Percentiles rank a stretch among this genome's conserved stretches.
Evolutionary conservation across 2,113 vertebrate species (phyloP).

Genomic region (Nibea coibor): DNA sequence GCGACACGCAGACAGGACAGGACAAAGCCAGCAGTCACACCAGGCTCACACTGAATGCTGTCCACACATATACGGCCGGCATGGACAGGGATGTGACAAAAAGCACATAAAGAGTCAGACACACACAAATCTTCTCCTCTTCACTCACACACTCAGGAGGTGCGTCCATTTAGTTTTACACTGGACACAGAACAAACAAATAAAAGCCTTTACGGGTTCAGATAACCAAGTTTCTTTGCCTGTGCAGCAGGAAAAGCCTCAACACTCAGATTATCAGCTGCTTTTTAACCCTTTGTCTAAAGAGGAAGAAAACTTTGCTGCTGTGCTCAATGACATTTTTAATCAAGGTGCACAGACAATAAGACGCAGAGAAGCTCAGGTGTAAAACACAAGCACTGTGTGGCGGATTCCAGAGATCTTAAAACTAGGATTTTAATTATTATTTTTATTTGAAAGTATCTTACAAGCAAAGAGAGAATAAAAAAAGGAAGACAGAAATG

Average conservation of each 20-base stretch:
- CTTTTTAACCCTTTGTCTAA: neutral
- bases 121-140: neutral
- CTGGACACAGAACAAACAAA: neutral
- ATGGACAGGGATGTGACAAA: neutral
- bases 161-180: neutral
- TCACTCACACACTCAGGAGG: neutral
- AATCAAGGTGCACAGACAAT: neutral
- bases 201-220: neutral
- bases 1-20: neutral
- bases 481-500: too few relatives aligned
- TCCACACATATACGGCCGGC: neutral
- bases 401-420: too few relatives aligned
- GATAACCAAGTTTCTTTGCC: neutral
- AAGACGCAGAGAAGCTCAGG: too few relatives aligned
- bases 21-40: constrained; percentile 17
- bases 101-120: neutral
- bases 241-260: neutral
- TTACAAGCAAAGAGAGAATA: too few relatives aligned
- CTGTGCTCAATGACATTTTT: neutral
- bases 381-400: too few relatives aligned
- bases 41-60: constrained; percentile 3
- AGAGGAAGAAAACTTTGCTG: neutral
- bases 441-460: too few relatives aligned
- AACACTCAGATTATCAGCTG: neutral
- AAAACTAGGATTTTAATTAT: too few relatives aligned